Base-by-base conservation (phyloP, 2,113 vertebrate genomes). In the Elachura formosa region DNA sequence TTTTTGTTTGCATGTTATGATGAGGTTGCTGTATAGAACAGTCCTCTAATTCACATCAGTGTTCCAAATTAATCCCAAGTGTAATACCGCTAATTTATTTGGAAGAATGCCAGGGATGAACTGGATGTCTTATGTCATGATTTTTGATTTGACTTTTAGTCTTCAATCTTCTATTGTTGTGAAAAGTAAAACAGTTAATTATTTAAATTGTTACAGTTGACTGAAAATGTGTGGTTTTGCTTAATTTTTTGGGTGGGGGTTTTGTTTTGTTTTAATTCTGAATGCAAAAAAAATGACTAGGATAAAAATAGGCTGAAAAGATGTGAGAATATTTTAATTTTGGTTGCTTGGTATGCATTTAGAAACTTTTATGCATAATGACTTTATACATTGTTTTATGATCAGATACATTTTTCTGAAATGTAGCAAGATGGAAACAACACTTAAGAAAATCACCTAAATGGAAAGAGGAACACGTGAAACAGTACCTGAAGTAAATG, bases 21-120 rank as follows among this genome's bases (percentile, higher is more conserved):
- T 48, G 58, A 89, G 49, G 48, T 81, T 84, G 49, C 75, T 84
- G 28, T 77, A 24, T 61, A 45, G 87, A 94, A n/a, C 56, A 72
- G 84, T 61, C 59, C n/a, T 94, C 28, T 83, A 73, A 74, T 93
- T 96, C 75, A 75, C 48, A 86, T 86, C 90, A 75, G 43, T 80
- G 55, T 83, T 95, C 21, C 83, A 95, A 96, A 93, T 90, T 95
- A 95, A 94, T 96, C 93, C 45, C 79, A 43, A 11, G 43, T 96
- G 87, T 91, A 94, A 92, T 80, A 68, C 59, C 63, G 49, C 79
- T 88, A 85, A 88, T 88, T 67, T 96, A 67, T 9, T 6, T 95
- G 92, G 90, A 90, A 81, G 81, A 67, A 89, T 36, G 64, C 85
- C 72, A 92, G 31, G 40, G 25, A 61, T 78, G 63, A 94, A 75